phyloP scores from a whole-genome alignment of 2,797 vertebrate genomes.

The Pitangus sulphuratus region DNA sequence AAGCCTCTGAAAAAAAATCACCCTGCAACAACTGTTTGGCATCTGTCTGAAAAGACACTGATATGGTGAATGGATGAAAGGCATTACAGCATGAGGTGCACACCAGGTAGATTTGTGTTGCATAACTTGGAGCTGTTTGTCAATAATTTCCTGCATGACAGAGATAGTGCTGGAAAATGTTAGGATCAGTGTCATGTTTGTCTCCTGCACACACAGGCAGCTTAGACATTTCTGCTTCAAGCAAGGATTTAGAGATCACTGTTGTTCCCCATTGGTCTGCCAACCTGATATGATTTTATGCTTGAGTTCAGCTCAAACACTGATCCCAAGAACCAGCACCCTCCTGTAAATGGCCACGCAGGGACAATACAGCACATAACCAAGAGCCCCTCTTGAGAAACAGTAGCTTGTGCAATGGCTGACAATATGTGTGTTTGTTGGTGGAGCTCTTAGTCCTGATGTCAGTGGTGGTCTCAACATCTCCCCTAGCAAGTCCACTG shows the following conservation, averaged over 20 bases:
- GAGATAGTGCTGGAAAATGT: neutral
- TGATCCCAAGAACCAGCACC: neutral
- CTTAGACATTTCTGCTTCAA: neutral
- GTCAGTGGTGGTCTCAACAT: neutral
- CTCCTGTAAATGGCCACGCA: neutral
- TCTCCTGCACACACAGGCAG: neutral
- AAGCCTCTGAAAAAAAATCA: neutral
- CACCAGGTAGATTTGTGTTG: neutral
- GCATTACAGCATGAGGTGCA: neutral
- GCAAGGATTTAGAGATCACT: neutral
- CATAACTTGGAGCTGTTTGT: neutral
- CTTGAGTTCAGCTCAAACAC: neutral
- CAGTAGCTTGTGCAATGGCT: neutral
- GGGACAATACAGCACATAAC: accelerated
- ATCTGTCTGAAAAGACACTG: neutral
- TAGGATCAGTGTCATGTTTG: neutral
- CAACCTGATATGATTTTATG: neutral
- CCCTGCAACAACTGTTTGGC: neutral
- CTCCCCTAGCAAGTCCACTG: neutral
- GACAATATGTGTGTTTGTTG: neutral
- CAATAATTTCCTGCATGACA: neutral
- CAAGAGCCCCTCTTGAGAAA: neutral
- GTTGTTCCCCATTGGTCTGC: neutral
- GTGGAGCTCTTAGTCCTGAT: neutral
- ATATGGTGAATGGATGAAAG: neutral